phyloP scores from a whole-genome alignment of 2,888 invertebrate species.

The Nesidiocoris tenuis region DNA sequence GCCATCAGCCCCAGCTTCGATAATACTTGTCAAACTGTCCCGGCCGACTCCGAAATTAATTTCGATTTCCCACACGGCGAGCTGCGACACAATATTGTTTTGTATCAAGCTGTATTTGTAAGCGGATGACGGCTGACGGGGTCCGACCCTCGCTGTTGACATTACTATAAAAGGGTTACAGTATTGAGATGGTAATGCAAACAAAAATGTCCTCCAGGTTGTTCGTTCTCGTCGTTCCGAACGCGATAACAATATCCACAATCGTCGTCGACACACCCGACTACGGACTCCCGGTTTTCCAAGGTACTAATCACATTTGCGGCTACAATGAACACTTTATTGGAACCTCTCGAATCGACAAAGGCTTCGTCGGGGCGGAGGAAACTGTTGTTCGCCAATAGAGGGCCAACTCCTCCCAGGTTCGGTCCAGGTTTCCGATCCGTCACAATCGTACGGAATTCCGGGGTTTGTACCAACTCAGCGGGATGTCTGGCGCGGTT shows the following conservation, averaged over 20 bases:
- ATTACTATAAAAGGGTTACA: not conserved
- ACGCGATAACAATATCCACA: conserved; percentile 5
- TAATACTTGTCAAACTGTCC: too few relatives aligned
- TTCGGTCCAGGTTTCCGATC: not conserved
- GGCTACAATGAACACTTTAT: conserved; percentile 36
- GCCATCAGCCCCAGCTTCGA: too few relatives aligned
- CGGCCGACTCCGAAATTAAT: too few relatives aligned
- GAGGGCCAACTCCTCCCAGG: too few relatives aligned
- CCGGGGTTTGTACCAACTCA: not conserved
- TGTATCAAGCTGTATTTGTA: conserved; percentile 29
- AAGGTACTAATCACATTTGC: conserved; percentile 35
- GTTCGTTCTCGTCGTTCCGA: not conserved
- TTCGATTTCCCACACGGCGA: too few relatives aligned
- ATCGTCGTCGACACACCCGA: not conserved
- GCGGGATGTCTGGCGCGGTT: not conserved
- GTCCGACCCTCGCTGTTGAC: not conserved
- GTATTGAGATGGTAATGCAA: conserved; percentile 32
- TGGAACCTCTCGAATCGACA: not conserved
- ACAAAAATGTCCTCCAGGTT: conserved; percentile 9
- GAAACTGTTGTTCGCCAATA: not conserved
- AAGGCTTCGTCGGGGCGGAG: too few relatives aligned
- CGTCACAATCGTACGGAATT: too few relatives aligned
- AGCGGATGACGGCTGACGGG: conserved; percentile 5
- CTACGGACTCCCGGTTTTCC: not conserved
- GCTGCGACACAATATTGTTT: too few relatives aligned